phyloP scores from a whole-genome alignment of 2,888 invertebrate genomes.

The Teleiodes luculella region DNA sequence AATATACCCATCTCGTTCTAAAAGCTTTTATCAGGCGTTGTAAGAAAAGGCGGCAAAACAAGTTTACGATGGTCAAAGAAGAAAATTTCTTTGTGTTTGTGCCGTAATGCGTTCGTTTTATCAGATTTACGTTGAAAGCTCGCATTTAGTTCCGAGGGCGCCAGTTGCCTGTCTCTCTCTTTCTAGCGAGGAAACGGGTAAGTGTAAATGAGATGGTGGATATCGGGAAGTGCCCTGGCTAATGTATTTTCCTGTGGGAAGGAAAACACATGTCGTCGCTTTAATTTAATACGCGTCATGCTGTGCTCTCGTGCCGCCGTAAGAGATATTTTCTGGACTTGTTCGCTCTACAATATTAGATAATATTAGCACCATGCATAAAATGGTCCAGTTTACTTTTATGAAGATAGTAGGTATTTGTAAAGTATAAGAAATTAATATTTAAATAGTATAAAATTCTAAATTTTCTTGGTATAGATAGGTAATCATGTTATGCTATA shows the following conservation, averaged over 20 bases:
- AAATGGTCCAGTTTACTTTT: too few relatives aligned
- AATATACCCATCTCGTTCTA: slow-evolving; percentile 43
- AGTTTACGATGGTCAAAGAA: slow-evolving; percentile 39
- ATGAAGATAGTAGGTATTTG: too few relatives aligned
- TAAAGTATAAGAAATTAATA: too few relatives aligned
- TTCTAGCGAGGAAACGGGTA: slow-evolving; percentile 10
- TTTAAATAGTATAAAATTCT: too few relatives aligned
- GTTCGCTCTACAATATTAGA: slow-evolving; percentile 6
- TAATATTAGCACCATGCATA: not conserved
- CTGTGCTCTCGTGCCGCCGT: slow-evolving; percentile 62
- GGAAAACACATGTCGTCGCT: slow-evolving; percentile 77
- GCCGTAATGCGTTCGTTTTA: slow-evolving; percentile 74
- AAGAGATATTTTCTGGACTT: slow-evolving; percentile 24
- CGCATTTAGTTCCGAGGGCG: slow-evolving; percentile 70
- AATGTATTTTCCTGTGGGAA: slow-evolving; percentile 79
- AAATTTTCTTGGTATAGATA: too few relatives aligned
- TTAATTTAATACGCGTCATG: slow-evolving; percentile 77
- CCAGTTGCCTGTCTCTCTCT: slow-evolving; percentile 49
- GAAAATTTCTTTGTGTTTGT: slow-evolving; percentile 72
- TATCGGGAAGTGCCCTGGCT: slow-evolving; percentile 70
- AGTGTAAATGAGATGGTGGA: slow-evolving; percentile 45
- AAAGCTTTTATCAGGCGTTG: slow-evolving; percentile 15
- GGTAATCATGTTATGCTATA: not conserved
- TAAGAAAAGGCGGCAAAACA: slow-evolving; percentile 37
- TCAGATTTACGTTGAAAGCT: slow-evolving; percentile 78